These are phyloP conservation scores for Erebia palarica DNA, from an alignment of 2,888 invertebrate species.

Conservation along the genomic window DNA sequence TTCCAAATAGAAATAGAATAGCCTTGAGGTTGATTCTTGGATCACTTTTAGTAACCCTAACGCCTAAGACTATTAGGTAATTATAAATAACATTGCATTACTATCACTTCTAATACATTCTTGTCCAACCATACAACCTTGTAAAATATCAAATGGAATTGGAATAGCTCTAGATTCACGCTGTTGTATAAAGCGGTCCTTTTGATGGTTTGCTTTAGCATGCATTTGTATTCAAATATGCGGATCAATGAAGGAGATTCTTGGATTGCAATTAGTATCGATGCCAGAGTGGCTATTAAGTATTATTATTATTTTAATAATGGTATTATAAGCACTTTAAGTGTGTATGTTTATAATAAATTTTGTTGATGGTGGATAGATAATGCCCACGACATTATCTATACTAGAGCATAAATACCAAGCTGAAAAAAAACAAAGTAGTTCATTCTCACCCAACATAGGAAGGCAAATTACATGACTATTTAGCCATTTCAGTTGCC, in stretches of 20 bases:
- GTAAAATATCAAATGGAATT: constrained; percentile 1
- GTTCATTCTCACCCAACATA: no score
- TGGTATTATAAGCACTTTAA: no score
- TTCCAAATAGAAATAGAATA: background rate
- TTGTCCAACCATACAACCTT: background rate
- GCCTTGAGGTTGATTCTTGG: background rate
- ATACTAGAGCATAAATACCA: no score
- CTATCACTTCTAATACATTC: background rate
- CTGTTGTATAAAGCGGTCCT: background rate
- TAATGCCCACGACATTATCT: no score
- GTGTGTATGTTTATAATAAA: no score
- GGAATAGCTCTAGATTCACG: background rate
- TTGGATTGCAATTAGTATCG: background rate
- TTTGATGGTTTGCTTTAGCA: background rate
- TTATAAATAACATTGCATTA: no score
- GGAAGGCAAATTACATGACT: no score
- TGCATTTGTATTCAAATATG: background rate
- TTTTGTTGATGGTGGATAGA: no score
- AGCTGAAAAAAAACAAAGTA: no score
- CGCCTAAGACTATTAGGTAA: no score
- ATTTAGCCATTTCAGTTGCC: no score
- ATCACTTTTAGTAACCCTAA: background rate
- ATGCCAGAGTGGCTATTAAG: background rate
- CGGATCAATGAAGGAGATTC: background rate
- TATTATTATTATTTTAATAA: no score